Percentiles rank a stretch among this genome's conserved stretches.
phyloP scores from a whole-genome alignment of 2,797 vertebrate species.

The Clarias pachynema region DNA sequence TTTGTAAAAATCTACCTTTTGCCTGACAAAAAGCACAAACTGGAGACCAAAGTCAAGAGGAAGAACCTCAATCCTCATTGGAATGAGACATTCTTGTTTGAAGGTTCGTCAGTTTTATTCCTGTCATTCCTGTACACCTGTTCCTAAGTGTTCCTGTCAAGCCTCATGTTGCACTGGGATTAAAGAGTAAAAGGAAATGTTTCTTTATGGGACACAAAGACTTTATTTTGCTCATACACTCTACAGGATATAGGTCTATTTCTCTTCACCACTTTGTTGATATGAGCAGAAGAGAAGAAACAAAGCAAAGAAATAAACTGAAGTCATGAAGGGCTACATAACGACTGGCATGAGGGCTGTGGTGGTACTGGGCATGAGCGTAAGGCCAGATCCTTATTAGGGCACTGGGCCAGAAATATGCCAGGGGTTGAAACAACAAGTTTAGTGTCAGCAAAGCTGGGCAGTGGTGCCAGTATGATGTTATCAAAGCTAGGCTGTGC shows the following conservation, averaged over 20 bases:
- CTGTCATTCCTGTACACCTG: background rate
- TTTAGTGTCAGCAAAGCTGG: too few species aligned
- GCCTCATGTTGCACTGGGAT: background rate
- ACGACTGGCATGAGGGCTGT: too few species aligned
- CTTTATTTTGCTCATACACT: background rate
- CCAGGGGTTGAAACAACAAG: too few species aligned
- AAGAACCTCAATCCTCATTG: conserved; percentile 99
- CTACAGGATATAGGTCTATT: background rate
- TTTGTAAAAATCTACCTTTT: conserved; percentile 98
- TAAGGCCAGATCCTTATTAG: too few species aligned
- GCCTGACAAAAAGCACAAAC: conserved; percentile 98
- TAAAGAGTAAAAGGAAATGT: too few species aligned
- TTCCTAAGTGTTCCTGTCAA: background rate
- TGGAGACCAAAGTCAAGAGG: conserved; percentile 98
- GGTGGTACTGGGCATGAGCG: too few species aligned
- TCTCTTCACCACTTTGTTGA: background rate
- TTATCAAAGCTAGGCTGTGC: too few species aligned
- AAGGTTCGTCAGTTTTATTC: conserved; percentile 75
- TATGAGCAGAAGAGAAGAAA: too few species aligned
- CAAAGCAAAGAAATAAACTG: too few species aligned
- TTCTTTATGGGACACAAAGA: background rate
- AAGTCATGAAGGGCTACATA: too few species aligned
- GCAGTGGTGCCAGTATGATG: too few species aligned
- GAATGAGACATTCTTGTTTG: conserved; percentile 98
- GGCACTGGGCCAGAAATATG: too few species aligned